Evolutionary conservation across 2,797 vertebrate genomes (phyloP), one percentile per base, ranked within the genome.

Genomic region (Meda fulgida): DNA sequence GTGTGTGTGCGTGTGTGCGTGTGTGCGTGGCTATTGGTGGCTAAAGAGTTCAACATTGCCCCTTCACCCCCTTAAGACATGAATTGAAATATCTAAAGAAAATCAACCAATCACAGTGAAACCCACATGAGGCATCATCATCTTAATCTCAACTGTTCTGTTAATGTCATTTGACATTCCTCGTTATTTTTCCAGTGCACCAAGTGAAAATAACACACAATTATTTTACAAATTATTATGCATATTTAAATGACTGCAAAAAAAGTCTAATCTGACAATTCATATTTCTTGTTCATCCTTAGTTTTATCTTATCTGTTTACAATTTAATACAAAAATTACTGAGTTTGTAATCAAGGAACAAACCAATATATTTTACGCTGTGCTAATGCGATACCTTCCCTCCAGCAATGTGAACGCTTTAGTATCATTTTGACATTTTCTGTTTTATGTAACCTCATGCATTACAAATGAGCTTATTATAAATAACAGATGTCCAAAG

Each of bases 401-500:
- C 58, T 88, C 65, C 53, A 85, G 82, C 82, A 31, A 8, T n/a
- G 31, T 46, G 60, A 79, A 87, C 73, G 40, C 85, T 81, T 82
- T 84, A 83, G 89, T 89, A 88, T 87, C 85, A 43, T 76, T 73
- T 84, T 93, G 93, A 91, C 92, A 93, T 92, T 84, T 94, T 92
- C 89, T 84, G 85, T 92, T 93, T 94, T 90, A 76, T 89, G 91
- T 91, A 88, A 88, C 85, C 87, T 92, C 85, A 91, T 93, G 87
- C 90, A 92, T 94, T 91, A 91, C 92, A 86, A 92, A 94, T 92
- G 85, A 88, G 85, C 84, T 83, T 70, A 90, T 90, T 90, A 91
- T 92, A 92, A 93, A 93, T 90, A 93, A 89, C 90, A 90, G 87
- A 91, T 89, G 86, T 91, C 86, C 90, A 88, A 92, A 90, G 90